These are phyloP conservation scores for Enoplosus armatus DNA, from an alignment of 2,797 vertebrate species.

Conservation along the genomic window DNA sequence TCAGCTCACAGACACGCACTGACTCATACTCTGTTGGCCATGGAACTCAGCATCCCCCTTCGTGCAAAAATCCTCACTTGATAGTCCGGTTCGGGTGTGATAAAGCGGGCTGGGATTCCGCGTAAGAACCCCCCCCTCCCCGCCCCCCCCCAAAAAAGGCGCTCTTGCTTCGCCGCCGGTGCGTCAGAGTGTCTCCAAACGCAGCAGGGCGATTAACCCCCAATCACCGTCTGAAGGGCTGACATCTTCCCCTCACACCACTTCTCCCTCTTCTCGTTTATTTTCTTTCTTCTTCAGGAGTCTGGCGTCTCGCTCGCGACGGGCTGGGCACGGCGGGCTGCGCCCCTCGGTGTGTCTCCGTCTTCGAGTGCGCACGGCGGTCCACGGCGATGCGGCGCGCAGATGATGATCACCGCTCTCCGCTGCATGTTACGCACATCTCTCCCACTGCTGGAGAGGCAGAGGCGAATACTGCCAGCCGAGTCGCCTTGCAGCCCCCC, in stretches of 20 bases:
- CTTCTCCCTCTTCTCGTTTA: neutral
- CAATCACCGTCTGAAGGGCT: constrained; percentile 52
- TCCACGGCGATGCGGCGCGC: constrained; percentile 72
- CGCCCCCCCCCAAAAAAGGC: no score
- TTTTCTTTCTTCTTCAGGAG: neutral
- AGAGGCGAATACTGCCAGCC: constrained; percentile 69
- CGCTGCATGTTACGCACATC: constrained; percentile 79
- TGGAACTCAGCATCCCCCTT: constrained; percentile 29
- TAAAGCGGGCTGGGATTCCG: constrained; percentile 32
- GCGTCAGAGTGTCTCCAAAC: constrained; percentile 70
- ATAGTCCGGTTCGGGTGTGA: constrained; percentile 60
- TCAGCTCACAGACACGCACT: constrained; percentile 75
- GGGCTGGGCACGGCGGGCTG: constrained; percentile 41
- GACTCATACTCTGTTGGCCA: constrained; percentile 67
- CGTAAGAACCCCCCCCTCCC: no score
- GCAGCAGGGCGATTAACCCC: constrained; percentile 66
- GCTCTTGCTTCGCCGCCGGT: constrained; percentile 50
- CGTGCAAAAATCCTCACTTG: constrained; percentile 57
- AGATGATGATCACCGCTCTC: constrained; percentile 72
- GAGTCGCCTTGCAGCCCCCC: constrained; percentile 67
- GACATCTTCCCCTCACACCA: constrained; percentile 47
- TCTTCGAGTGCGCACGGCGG: constrained; percentile 68
- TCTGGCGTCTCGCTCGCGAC: constrained; percentile 16
- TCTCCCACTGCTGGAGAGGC: constrained; percentile 74
- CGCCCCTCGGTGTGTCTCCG: constrained; percentile 51